A percentile compares a stretch with the other conserved stretches of the same genome.
Evolutionary conservation across 2,797 vertebrate species (phyloP).

Genomic region (Alauda arvensis): DNA sequence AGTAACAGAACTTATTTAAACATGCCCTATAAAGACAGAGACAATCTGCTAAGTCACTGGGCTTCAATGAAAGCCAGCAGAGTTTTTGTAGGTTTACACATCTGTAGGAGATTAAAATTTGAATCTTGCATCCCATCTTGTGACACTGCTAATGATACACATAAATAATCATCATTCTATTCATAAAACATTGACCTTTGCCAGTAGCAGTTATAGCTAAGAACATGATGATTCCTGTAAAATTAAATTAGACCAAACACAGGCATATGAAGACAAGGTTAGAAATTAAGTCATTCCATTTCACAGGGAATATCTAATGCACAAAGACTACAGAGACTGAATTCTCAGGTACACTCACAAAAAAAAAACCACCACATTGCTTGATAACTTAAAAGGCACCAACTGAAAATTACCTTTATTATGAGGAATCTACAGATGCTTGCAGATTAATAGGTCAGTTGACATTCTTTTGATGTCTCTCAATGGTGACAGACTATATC

Average conservation of each 20-base stretch:
- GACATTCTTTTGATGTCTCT: neutral
- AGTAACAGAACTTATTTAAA: constrained; percentile 8
- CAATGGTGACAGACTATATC: neutral
- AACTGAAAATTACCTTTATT: neutral
- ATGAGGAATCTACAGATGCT: neutral
- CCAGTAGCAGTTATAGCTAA: neutral
- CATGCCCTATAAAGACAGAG: neutral
- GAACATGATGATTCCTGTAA: neutral
- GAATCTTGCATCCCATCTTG: neutral
- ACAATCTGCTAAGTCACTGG: neutral
- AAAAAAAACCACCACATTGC: neutral
- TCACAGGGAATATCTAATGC: neutral
- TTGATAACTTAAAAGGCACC: neutral
- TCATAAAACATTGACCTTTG: neutral
- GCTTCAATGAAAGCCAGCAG: neutral
- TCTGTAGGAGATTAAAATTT: neutral
- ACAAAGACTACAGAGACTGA: neutral
- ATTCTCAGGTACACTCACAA: neutral
- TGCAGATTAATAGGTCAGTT: neutral
- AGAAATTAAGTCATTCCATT: neutral
- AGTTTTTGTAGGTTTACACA: neutral
- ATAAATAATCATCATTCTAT: neutral
- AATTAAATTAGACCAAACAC: neutral
- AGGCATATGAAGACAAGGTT: neutral
- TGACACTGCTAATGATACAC: neutral